Evolutionary conservation across 2,797 vertebrate species (phyloP), one percentile per base, ranked within the genome.

Genomic region (Discoglossus pictus): DNA sequence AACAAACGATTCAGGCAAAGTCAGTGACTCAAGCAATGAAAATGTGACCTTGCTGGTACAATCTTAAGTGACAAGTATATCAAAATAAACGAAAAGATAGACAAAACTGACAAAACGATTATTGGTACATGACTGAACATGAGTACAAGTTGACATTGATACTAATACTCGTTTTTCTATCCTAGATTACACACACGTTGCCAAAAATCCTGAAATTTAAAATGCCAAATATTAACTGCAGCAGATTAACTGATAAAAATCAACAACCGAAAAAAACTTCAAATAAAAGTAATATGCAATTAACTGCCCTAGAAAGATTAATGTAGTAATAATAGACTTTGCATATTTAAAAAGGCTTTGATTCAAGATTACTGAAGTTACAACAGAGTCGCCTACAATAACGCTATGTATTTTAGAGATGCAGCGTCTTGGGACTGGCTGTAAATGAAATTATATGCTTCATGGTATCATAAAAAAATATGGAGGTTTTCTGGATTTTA

Each of bases 21-120:
- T 47, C 43, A 47, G 18, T 23, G 43, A 23, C 15, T 47, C 20
- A 13, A 47, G 43, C 20, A 31, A 31, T 4, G 8, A 7, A 47
- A 23, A 47, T 47, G 10, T 47, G 2, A 9, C 15, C 43, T 47
- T 47, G 20, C 17, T 23, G 43, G 43, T 9, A 47, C 18, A 21
- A 47, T 47, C 5, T 21, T 47, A 47, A 16, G 43, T 47, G 43
- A 47, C 43, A 47, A 47, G 43, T 47, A 47, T 47, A 47, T 9
- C 17, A 46, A 31, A 31, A 31, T 31, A 31, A 31, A 31, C 8
- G 27, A 23, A 47, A 43, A 47, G 9, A 23, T 7, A 23, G 20
- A 17, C 43, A 47, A 7, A 21, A 21, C 18, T 47, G 43, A 47
- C 17, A 18, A 43, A 17, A 17, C 2, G 16, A 47, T 21, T 47